Evolutionary conservation across 2,113 vertebrate genomes (phyloP), one percentile per base, ranked within the genome.

Genomic region (Hippoglossus stenolepis): DNA sequence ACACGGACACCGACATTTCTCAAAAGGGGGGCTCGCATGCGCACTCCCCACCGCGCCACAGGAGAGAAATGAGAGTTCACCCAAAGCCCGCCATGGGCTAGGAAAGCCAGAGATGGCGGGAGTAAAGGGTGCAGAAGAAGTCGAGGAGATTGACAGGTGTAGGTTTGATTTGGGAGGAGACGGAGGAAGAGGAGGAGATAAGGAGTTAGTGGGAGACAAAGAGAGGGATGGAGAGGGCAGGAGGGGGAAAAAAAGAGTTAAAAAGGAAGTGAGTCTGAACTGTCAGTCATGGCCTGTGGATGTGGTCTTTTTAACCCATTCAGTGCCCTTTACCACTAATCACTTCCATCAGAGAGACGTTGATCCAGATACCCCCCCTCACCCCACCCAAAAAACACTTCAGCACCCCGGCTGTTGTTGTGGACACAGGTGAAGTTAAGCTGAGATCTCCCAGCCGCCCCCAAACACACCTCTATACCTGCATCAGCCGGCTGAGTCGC

Each of bases 1-100:
- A 94, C 94, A 95, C 92, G 93, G 95, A 95, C 94, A 91, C 93
- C 94, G 95, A 96, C 95, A 94, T 96, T 95, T 94, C 88, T 91
- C 87, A 87, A 88, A 87, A 18, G 47, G 51, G 82, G 84, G 78
- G 76, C 72, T 83, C 75, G 91, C 91, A 85, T 94, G 94, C 89
- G 73, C 87, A 79, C 93, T 87, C 91, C 72, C 70, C 89, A 94
- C 64, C 82, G 80, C 93, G 93, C 93, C 93, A 90, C 89, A 40
- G 93, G 95, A 95, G 82, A 78, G 86, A 89, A 84, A 85, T 24
- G 54, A 89, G 90, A 87, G 79, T 80, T 73, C 82, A 92, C 90
- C 89, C 83, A 84, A 77, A 89, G 84, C 67, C 72, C 0, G 85
- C 86, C 75, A 89, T 61, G 23, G 87, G 77, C 75, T 59, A 73